Base-by-base conservation (phyloP, 2,113 vertebrate genomes). In the Sciurus niger region DNA sequence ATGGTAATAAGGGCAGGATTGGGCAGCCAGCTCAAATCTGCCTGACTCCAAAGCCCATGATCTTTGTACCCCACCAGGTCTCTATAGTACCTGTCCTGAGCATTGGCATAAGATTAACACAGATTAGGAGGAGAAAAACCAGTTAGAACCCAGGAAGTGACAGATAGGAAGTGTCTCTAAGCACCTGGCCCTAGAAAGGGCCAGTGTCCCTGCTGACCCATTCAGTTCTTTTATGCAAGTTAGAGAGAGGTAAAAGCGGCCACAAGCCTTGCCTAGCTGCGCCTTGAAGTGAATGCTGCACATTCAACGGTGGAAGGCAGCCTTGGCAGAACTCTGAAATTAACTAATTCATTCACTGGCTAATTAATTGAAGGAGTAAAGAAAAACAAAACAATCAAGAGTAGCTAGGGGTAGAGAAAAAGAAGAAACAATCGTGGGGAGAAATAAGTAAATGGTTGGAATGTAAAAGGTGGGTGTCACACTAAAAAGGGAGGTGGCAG, bases 351-450 rank as follows among this genome's bases (percentile, higher is more conserved):
- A 60, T 84, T 55, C 37, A 28, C 12, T 79, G 68, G 32, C 55
- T 79, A 89, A 79, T 32, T 73, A 90, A 40, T 87, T 51, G 67
- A 68, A 94, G 78, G 68, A 91, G 73, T 22, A 72, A 60, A 77
- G 2, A 76, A 68, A 87, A 32, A 37, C 48, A 68, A 87, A 32
- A 24, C 48, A 65, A 30, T 16, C 14, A 88, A 77, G 37, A 85
- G 18, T 40, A 74, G 53, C 77, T 32, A 60, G 34, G 65, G 48
- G 13, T 76, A 11, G 37, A 46, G 67, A 89, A 48, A 25, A 80
- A 84, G 25, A 43, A 67, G 40, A 68, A 85, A 74, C 28, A 83
- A 78, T 8, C 2, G 6, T 48, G 25, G 65, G 17, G 20, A 73
- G 34, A 48, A 48, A 34, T 22, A 22, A 22, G 11, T 43, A 77